phyloP scores from a whole-genome alignment of 92 coral and sea anemone species.

The Palythoa grandis region DNA sequence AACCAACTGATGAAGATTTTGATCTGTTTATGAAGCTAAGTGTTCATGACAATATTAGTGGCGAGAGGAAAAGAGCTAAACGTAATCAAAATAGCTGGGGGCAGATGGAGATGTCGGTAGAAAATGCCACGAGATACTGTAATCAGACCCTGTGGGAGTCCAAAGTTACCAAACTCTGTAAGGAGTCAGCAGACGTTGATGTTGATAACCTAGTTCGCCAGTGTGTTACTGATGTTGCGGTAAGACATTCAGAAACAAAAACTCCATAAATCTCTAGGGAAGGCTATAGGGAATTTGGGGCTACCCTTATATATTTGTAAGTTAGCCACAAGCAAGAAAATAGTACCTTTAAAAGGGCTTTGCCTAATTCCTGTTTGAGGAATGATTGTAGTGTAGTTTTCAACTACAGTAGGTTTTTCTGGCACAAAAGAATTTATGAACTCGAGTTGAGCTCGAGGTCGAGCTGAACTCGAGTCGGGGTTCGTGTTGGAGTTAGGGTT shows the following conservation, averaged over 20 bases:
- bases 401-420: not conserved
- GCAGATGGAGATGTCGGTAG: constrained; percentile 45
- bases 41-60: not conserved
- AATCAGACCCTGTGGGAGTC: constrained; percentile 55
- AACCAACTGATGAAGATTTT: constrained; percentile 38
- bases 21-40: constrained; percentile 12
- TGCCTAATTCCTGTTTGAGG: not conserved
- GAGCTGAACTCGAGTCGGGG: too few species aligned
- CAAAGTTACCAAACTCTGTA: constrained; percentile 59
- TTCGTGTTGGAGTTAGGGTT: too few species aligned
- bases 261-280: too few species aligned
- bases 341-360: too few species aligned
- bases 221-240: constrained; percentile 64
- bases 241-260: not conserved
- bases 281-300: too few species aligned
- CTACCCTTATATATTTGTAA: too few species aligned
- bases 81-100: constrained; percentile 11
- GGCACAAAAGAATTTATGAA: too few species aligned
- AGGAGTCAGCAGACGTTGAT: constrained; percentile 59
- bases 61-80: not conserved
- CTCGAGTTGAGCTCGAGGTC: too few species aligned
- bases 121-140: constrained; percentile 70
- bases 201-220: constrained; percentile 43
- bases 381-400: not conserved
- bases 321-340: too few species aligned